phyloP scores from a whole-genome alignment of 2,888 invertebrate genomes.

The Thera britannica region DNA sequence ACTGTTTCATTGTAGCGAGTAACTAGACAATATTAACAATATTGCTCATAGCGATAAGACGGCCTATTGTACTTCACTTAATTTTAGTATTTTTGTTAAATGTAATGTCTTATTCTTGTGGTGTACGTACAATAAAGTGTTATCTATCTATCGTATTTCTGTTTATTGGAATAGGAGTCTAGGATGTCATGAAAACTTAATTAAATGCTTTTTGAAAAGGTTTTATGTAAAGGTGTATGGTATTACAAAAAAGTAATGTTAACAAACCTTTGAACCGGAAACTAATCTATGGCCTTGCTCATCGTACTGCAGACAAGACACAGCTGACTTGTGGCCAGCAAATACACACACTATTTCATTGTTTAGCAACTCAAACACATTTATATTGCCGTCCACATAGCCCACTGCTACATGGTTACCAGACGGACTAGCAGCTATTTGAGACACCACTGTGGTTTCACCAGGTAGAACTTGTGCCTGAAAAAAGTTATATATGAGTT shows the following conservation, averaged over 20 bases:
- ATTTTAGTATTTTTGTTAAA: too few relatives aligned
- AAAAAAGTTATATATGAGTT: constrained; percentile 41
- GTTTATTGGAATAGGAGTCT: too few relatives aligned
- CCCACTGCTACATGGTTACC: constrained; percentile 94
- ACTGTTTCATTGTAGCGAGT: too few relatives aligned
- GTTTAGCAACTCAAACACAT: constrained; percentile 91
- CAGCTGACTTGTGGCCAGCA: constrained; percentile 93
- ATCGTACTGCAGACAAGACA: constrained; percentile 94
- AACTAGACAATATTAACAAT: too few relatives aligned
- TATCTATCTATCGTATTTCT: too few relatives aligned
- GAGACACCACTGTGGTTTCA: constrained; percentile 92
- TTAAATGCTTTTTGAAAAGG: too few relatives aligned
- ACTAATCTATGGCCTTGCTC: constrained; percentile 92
- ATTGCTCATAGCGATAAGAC: too few relatives aligned
- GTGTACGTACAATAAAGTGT: too few relatives aligned
- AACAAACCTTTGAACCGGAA: constrained; percentile 92
- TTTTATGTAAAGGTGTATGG: too few relatives aligned
- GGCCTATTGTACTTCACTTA: too few relatives aligned
- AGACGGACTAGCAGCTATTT: constrained; percentile 90
- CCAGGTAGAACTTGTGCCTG: constrained; percentile 92
- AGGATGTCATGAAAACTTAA: too few relatives aligned
- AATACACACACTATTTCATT: constrained; percentile 89
- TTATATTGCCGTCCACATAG: constrained; percentile 94
- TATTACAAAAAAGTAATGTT: background rate
- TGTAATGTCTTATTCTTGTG: too few relatives aligned